phyloP scores from a whole-genome alignment of 2,797 vertebrate genomes.

The Bufotes viridis region DNA sequence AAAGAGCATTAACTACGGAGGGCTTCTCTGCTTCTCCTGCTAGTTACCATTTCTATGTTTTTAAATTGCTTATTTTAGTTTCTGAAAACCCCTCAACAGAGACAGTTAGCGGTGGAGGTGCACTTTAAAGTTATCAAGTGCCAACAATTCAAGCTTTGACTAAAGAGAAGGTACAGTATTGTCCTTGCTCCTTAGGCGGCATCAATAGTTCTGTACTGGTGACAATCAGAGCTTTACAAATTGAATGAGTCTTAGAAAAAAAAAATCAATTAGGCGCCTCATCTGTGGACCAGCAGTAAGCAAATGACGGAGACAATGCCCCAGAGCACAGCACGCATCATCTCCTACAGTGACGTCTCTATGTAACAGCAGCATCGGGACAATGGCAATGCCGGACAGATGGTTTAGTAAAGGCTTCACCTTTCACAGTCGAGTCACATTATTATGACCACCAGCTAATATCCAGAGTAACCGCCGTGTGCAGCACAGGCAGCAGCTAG shows the following conservation, averaged over 20 bases:
- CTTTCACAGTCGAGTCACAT: no score
- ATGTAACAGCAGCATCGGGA: constrained; percentile 7
- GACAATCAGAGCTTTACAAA: constrained; percentile 8
- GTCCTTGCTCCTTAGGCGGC: background rate
- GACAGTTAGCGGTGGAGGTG: no score
- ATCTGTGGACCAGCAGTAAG: background rate
- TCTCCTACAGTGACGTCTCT: background rate
- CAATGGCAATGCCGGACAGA: background rate
- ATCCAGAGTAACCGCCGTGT: no score
- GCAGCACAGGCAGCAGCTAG: no score
- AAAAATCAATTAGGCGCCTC: background rate
- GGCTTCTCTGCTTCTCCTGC: no score
- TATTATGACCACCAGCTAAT: no score
- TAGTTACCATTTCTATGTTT: no score
- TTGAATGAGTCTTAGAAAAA: background rate
- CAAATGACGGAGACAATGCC: constrained; percentile 18
- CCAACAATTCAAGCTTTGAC: background rate
- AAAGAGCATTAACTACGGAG: no score
- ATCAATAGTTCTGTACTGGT: background rate
- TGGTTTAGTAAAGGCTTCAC: background rate
- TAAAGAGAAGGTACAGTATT: background rate
- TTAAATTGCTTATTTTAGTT: no score
- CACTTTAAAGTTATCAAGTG: background rate
- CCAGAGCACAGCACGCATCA: background rate
- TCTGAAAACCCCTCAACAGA: no score